Conservation (phyloP, 1,140 invertebrate genomes). For the Thaumatotibia leucotreta region DNA sequence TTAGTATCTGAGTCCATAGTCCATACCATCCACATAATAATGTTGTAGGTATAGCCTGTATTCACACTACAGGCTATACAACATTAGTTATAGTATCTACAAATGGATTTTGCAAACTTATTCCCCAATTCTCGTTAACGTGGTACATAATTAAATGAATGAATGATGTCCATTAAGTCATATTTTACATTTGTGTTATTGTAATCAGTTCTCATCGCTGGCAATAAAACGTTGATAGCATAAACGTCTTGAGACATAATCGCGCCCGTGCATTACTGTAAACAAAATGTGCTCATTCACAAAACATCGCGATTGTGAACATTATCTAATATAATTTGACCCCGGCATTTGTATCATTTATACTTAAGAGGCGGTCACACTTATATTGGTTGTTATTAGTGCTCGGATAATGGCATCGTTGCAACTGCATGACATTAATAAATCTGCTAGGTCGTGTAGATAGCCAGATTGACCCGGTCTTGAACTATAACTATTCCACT, state of each 20-base stretch:
- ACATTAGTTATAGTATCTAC: no score
- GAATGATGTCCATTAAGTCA: not conserved
- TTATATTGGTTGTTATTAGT: not conserved
- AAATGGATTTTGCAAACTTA: no score
- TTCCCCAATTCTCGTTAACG: no score
- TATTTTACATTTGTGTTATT: not conserved
- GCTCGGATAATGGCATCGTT: constrained; percentile 19
- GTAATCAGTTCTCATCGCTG: not conserved
- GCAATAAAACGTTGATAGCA: not conserved
- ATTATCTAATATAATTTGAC: not conserved
- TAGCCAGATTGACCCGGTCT: constrained; percentile 58
- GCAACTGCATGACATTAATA: constrained; percentile 43
- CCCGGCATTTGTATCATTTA: not conserved
- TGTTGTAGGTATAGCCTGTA: no score
- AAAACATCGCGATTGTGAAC: not conserved
- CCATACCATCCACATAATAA: no score
- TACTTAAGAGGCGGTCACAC: not conserved
- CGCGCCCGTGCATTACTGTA: not conserved
- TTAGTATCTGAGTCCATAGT: no score
- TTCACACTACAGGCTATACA: no score
- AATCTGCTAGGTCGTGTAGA: constrained; percentile 51
- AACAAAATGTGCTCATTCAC: not conserved
- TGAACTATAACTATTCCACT: constrained; percentile 33
- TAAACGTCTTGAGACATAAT: not conserved
- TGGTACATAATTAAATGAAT: no score